Evolutionary conservation across 2,888 invertebrate genomes (phyloP).

Genomic region (Andrena camellia): DNA sequence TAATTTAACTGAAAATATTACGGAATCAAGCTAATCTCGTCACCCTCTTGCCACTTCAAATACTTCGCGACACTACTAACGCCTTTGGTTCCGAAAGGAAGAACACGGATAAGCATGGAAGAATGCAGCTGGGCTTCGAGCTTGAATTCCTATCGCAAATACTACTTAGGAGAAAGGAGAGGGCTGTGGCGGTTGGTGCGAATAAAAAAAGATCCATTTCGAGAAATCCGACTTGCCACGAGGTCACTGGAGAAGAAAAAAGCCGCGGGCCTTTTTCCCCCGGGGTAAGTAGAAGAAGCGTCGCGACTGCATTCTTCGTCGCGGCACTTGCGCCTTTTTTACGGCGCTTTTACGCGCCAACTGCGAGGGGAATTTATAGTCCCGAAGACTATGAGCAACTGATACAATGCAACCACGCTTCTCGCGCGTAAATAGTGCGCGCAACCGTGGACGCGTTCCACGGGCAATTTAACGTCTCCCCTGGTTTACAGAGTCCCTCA

Average conservation of each 20-base stretch:
- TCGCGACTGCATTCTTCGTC: constrained; percentile 48
- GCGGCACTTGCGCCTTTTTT: constrained; percentile 48
- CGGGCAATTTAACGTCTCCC: constrained; percentile 17
- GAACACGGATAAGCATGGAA: not conserved
- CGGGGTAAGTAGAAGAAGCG: constrained; percentile 6
- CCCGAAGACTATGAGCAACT: constrained; percentile 32
- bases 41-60: too few relatives aligned
- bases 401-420: constrained; percentile 42
- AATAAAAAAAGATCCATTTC: constrained; percentile 24
- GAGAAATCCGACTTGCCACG: constrained; percentile 11
- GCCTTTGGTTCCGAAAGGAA: not conserved
- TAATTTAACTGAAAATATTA: too few relatives aligned
- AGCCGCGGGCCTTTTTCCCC: constrained; percentile 20
- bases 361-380: constrained; percentile 54
- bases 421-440: constrained; percentile 46
- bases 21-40: too few relatives aligned
- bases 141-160: not conserved
- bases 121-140: not conserved
- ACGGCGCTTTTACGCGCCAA: constrained; percentile 59
- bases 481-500: not conserved
- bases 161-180: not conserved
- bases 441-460: constrained; percentile 16
- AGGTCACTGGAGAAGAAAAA: constrained; percentile 24
- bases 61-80: not conserved
- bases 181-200: not conserved